Conservation (phyloP, 2,113 vertebrate genomes). For the Acrocephalus kingi region DNA sequence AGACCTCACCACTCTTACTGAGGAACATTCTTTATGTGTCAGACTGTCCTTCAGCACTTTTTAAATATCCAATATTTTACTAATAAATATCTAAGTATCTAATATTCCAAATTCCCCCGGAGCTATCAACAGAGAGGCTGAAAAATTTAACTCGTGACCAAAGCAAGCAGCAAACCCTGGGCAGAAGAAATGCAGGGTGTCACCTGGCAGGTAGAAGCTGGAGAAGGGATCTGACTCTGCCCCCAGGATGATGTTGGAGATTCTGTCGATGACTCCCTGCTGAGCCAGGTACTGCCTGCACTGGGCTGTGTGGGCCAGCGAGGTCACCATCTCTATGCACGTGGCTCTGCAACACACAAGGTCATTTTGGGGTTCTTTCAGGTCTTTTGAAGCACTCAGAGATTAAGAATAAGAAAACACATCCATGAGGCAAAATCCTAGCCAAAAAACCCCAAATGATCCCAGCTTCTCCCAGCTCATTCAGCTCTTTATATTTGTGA, state of each 20-base stretch:
- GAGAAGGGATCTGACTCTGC: constrained; percentile 91
- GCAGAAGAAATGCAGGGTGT: not conserved
- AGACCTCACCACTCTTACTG: not conserved
- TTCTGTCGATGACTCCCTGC: constrained; percentile 88
- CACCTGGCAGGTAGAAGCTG: constrained; percentile 92
- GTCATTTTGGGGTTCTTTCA: not conserved
- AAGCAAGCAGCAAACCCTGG: not conserved
- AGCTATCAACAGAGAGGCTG: not conserved
- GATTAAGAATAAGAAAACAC: not conserved
- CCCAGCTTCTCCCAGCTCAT: not conserved
- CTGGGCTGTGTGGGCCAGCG: constrained; percentile 82
- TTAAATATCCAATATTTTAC: accelerated
- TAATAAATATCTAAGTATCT: no score
- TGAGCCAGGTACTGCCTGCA: constrained; percentile 88
- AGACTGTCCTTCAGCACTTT: not conserved
- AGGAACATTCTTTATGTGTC: not conserved
- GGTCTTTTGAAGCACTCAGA: accelerated
- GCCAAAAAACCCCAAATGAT: not conserved
- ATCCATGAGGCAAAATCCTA: not conserved
- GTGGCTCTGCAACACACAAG: constrained; percentile 80
- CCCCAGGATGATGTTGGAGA: constrained; percentile 92
- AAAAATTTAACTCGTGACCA: accelerated
- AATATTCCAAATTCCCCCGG: not conserved
- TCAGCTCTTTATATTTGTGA: not conserved
- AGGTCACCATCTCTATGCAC: constrained; percentile 91